Conservation (phyloP, 2,797 vertebrate species). For the Myiotriccus ornatus region DNA sequence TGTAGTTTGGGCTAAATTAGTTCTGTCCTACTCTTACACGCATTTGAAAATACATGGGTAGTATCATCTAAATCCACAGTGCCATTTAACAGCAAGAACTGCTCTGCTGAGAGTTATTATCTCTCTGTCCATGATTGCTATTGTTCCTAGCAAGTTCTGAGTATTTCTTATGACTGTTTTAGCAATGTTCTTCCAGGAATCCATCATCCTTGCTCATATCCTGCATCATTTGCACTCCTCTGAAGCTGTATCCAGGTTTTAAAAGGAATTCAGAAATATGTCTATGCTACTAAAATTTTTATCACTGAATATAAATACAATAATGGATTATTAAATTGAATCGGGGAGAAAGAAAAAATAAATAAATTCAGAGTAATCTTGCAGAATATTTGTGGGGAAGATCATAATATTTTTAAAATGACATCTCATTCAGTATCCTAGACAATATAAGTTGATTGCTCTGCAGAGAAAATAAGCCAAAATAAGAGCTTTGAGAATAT, state of each 20-base stretch:
- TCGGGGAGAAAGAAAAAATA: not conserved
- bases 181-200: not conserved
- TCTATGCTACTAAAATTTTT: not conserved
- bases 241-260: not conserved
- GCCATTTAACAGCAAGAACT: not conserved
- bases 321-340: not conserved
- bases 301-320: not conserved
- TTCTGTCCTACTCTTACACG: not conserved
- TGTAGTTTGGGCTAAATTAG: not conserved
- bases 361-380: not conserved
- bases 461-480: not conserved
- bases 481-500: not conserved
- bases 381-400: not conserved
- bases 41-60: not conserved
- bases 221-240: not conserved
- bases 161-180: not conserved
- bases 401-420: not conserved
- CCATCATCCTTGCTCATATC: not conserved
- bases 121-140: not conserved
- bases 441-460: not conserved
- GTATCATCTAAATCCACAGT: not conserved
- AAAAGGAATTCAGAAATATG: not conserved
- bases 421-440: not conserved
- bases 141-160: not conserved
- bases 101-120: not conserved